phyloP scores from a whole-genome alignment of 1,140 invertebrate species.

The Lordiphosa mommai region DNA sequence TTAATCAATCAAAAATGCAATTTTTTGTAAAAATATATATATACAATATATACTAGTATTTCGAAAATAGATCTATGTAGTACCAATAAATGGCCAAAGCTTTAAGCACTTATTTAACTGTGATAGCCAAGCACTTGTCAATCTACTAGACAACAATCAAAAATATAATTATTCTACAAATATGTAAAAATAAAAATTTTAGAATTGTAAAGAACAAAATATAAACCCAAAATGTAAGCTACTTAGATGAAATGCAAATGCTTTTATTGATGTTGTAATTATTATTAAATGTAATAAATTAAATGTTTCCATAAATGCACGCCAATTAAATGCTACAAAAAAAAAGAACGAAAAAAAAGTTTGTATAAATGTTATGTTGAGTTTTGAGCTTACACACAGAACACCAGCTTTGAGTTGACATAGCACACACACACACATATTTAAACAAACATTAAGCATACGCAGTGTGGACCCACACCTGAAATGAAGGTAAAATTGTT shows the following conservation, averaged over 20 bases:
- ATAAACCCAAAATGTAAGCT: background rate
- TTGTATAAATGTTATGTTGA: slow-evolving; percentile 9
- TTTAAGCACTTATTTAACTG: background rate
- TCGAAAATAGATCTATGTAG: background rate
- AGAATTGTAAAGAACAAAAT: background rate
- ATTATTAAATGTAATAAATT: background rate
- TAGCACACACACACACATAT: background rate
- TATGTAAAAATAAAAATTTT: background rate
- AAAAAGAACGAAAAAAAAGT: background rate
- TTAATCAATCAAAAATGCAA: slow-evolving; percentile 9
- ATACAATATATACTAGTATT: no score
- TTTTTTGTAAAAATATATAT: background rate
- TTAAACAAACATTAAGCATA: background rate
- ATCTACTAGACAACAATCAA: background rate
- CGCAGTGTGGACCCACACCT: no score
- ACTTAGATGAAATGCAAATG: background rate
- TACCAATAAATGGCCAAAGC: background rate
- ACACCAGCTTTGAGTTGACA: background rate
- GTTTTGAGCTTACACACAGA: slow-evolving; percentile 2
- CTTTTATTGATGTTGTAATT: slow-evolving; percentile 1
- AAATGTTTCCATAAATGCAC: no score
- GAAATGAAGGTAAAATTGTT: no score
- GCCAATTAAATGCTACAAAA: slow-evolving; percentile 3
- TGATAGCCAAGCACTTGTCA: slow-evolving; percentile 5
- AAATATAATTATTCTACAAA: background rate